Conservation (phyloP, 2,113 vertebrate genomes). For the Erythrolamprus reginae region DNA sequence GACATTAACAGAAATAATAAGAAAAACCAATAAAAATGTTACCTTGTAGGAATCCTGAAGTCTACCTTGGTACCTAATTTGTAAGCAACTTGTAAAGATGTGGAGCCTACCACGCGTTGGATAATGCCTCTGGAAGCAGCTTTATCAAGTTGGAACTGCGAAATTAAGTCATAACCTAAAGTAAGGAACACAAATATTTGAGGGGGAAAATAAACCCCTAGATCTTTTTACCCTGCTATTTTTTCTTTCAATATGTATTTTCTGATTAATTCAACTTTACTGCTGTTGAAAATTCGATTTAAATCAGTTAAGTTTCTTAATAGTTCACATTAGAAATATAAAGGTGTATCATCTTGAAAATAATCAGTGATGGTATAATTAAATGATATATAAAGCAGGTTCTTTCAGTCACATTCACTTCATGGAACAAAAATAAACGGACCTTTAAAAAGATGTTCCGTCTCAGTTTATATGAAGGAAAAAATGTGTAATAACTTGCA, state of each 20-base stretch:
- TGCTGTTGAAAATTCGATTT: neutral
- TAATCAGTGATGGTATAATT: neutral
- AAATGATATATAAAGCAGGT: neutral
- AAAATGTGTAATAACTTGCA: neutral
- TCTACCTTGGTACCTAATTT: conserved; percentile 78
- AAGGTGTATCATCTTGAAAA: neutral
- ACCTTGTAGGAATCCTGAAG: conserved; percentile 87
- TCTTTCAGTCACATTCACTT: neutral
- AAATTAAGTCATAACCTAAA: conserved; percentile 85
- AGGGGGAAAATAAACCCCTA: conserved; percentile 2
- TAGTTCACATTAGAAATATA: neutral
- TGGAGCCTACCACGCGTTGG: conserved; percentile 75
- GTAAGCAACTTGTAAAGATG: conserved; percentile 76
- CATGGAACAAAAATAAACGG: conserved; percentile 49
- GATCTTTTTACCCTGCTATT: neutral
- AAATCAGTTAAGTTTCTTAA: neutral
- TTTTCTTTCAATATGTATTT: neutral
- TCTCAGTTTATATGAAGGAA: neutral
- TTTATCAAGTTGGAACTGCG: conserved; percentile 85
- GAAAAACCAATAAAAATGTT: conserved; percentile 18
- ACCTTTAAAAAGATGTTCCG: neutral
- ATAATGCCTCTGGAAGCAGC: conserved; percentile 77
- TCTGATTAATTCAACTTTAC: neutral
- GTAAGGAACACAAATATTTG: conserved; percentile 13
- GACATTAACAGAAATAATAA: neutral